These are phyloP conservation scores for Clarias platycephalus DNA, from an alignment of 2,797 vertebrate genomes.

Conservation along the genomic window DNA sequence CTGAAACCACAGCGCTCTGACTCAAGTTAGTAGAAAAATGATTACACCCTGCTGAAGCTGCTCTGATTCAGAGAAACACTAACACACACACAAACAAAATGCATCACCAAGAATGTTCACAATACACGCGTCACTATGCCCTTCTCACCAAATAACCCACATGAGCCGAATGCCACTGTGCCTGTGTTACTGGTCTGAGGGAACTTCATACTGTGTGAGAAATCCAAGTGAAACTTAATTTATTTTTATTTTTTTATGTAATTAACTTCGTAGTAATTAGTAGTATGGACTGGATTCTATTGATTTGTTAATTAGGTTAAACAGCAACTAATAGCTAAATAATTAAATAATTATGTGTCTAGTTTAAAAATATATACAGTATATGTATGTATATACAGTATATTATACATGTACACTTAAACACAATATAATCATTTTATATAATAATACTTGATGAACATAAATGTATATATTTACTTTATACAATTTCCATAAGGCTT, in stretches of 20 bases:
- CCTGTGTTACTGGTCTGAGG: background rate
- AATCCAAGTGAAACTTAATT: background rate
- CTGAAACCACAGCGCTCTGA: background rate
- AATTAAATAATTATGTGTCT: background rate
- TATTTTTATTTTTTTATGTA: too few species aligned
- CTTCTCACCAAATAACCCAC: too few species aligned
- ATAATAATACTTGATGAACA: background rate
- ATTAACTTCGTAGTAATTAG: too few species aligned
- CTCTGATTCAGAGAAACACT: conserved; percentile 8
- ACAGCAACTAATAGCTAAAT: background rate
- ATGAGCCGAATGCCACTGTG: background rate
- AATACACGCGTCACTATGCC: too few species aligned
- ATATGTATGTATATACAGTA: too few species aligned
- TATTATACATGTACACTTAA: too few species aligned
- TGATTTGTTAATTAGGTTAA: background rate
- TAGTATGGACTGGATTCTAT: background rate
- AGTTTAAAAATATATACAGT: too few species aligned
- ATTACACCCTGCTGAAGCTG: background rate
- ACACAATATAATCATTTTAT: too few species aligned
- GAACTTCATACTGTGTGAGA: background rate
- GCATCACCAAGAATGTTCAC: background rate
- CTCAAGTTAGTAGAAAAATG: conserved; percentile 1
- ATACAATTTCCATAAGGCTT: background rate
- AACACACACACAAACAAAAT: background rate
- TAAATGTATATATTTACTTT: too few species aligned